These are phyloP conservation scores for Meloe dianella DNA, from an alignment of 2,888 invertebrate species.

Conservation along the genomic window DNA sequence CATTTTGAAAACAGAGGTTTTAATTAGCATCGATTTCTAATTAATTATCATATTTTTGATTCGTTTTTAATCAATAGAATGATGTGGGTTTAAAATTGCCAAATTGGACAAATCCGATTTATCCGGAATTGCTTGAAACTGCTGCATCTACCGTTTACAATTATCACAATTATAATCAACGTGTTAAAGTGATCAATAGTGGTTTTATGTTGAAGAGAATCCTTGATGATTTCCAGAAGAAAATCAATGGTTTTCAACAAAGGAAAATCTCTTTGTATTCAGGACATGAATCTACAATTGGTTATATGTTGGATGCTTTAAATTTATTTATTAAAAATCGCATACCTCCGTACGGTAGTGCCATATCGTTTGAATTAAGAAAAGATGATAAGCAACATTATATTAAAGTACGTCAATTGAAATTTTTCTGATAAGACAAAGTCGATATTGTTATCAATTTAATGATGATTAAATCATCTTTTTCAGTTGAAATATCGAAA, in stretches of 20 bases:
- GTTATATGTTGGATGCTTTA: constrained; percentile 43
- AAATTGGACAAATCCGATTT: constrained; percentile 54
- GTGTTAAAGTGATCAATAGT: constrained; percentile 53
- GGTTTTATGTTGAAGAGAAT: constrained; percentile 51
- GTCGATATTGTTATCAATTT: constrained; percentile 13
- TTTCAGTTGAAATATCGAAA: constrained; percentile 44
- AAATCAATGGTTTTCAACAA: constrained; percentile 35
- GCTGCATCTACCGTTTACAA: constrained; percentile 52
- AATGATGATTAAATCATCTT: neutral
- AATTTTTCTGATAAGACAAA: neutral
- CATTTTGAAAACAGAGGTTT: constrained; percentile 43
- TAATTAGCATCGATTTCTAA: too few relatives aligned
- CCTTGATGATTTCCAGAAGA: constrained; percentile 38
- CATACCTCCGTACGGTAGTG: constrained; percentile 46
- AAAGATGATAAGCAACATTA: constrained; percentile 35
- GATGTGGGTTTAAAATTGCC: constrained; percentile 53
- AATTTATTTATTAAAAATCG: constrained; percentile 31
- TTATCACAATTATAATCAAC: constrained; percentile 50
- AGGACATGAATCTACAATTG: constrained; percentile 49
- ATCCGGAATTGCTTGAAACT: constrained; percentile 50
- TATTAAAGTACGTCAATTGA: constrained; percentile 36
- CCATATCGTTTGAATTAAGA: constrained; percentile 46
- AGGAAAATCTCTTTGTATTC: constrained; percentile 48
- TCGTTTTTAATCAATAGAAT: constrained; percentile 32
- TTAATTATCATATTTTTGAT: neutral